Conservation (phyloP, 2,113 vertebrate species). For the Machaerirhynchus nigripectus region DNA sequence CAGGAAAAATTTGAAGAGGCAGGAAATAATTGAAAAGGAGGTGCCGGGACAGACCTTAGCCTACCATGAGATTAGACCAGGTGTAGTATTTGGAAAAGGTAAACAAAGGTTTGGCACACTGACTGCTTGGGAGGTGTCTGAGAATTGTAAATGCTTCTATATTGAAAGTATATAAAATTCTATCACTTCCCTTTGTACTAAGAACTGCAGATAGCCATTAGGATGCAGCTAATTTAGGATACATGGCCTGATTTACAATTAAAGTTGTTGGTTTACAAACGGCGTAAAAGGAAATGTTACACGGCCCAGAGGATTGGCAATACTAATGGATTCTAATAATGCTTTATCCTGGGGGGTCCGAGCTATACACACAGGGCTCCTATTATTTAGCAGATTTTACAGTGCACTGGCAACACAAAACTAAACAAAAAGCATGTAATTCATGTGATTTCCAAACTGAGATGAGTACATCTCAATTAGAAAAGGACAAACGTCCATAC, state of each 20-base stretch:
- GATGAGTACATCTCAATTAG: neutral
- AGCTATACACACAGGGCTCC: neutral
- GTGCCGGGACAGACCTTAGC: neutral
- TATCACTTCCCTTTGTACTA: neutral
- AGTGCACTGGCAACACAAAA: neutral
- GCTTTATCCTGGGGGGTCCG: neutral
- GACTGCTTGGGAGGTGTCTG: neutral
- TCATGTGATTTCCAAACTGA: neutral
- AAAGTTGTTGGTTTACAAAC: slow-evolving; percentile 35
- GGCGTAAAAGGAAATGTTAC: neutral
- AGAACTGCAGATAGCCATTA: neutral
- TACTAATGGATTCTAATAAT: slow-evolving; percentile 4
- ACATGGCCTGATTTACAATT: slow-evolving; percentile 18
- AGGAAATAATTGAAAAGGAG: neutral
- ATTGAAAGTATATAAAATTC: neutral
- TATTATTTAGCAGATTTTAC: neutral
- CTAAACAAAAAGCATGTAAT: neutral
- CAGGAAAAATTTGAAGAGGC: neutral
- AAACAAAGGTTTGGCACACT: neutral
- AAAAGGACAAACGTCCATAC: neutral
- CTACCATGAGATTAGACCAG: neutral
- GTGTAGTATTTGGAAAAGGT: neutral
- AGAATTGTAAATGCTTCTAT: neutral
- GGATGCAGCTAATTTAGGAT: slow-evolving; percentile 21
- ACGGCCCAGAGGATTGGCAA: neutral